These are phyloP conservation scores for Drosophila trapezifrons DNA, from an alignment of 1,140 invertebrate genomes.

Conservation along the genomic window DNA sequence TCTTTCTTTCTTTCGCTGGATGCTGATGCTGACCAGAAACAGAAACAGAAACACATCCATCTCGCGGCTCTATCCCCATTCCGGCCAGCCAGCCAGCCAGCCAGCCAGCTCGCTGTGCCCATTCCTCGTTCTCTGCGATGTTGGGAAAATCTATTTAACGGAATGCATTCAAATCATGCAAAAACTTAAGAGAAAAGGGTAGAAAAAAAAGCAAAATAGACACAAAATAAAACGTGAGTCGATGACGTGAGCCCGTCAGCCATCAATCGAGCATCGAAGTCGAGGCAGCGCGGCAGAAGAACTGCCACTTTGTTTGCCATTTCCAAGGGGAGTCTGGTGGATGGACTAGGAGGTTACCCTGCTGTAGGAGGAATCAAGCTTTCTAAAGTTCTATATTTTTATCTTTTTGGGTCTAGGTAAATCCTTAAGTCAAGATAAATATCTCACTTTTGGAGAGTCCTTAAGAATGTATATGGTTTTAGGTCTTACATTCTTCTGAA, in stretches of 20 bases:
- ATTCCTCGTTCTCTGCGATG: conserved; percentile 50
- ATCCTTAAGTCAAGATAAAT: no score
- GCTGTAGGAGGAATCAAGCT: no score
- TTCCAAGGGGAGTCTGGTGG: background rate
- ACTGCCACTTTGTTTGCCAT: conserved; percentile 2
- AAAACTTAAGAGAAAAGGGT: conserved; percentile 31
- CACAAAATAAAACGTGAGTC: conserved; percentile 54
- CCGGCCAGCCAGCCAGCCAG: background rate
- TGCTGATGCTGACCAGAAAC: conserved; percentile 20
- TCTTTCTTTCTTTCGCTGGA: conserved; percentile 42
- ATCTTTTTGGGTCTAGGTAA: no score
- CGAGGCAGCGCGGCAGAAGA: conserved; percentile 10
- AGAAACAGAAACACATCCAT: conserved; percentile 10
- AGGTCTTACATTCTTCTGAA: no score
- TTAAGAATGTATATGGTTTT: no score
- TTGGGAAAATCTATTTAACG: conserved; percentile 70
- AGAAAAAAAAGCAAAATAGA: conserved; percentile 24
- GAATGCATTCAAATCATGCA: conserved; percentile 61
- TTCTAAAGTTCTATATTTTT: no score
- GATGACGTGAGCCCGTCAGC: conserved; percentile 69
- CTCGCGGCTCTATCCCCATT: conserved; percentile 22
- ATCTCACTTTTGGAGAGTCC: no score
- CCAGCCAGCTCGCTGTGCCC: conserved; percentile 46
- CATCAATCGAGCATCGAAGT: conserved; percentile 61
- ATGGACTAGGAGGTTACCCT: background rate